A percentile compares a stretch with the other conserved stretches of the same genome.
These are phyloP conservation scores for Bombus waltoni DNA, from an alignment of 1,140 invertebrate species.

Conservation along the genomic window DNA sequence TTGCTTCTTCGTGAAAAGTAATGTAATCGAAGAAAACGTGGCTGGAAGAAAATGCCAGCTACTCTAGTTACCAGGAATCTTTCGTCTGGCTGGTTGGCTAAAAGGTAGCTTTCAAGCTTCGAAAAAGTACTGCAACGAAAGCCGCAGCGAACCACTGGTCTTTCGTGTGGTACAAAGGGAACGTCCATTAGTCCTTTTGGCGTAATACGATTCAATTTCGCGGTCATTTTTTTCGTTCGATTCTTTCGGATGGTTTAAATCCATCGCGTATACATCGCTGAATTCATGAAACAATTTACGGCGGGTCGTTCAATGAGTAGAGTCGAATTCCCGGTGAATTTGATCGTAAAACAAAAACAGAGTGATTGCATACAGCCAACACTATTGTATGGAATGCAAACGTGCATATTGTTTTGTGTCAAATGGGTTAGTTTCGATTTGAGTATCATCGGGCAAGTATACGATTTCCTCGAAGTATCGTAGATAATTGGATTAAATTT, in stretches of 20 bases:
- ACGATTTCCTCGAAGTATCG: no score
- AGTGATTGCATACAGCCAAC: background rate
- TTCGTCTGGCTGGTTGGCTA: background rate
- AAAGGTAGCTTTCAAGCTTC: constrained; percentile 33
- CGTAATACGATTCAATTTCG: constrained; percentile 36
- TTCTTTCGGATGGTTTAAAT: background rate
- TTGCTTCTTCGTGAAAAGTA: no score
- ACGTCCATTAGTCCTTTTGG: constrained; percentile 29
- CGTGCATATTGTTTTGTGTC: background rate
- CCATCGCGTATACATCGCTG: background rate
- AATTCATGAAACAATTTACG: background rate
- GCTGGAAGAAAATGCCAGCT: background rate
- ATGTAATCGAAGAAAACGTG: background rate
- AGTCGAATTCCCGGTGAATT: background rate
- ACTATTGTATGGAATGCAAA: background rate
- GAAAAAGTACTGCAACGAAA: background rate
- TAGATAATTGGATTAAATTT: background rate
- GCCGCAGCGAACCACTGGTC: background rate
- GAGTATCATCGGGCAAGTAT: no score
- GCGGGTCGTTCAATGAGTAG: background rate
- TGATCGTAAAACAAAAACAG: background rate
- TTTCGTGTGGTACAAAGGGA: constrained; percentile 21
- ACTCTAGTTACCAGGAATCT: constrained; percentile 11
- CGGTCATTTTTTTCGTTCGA: background rate
- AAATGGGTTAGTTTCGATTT: background rate